A percentile compares a stretch with the other conserved stretches of the same genome.
Evolutionary conservation across 2,888 invertebrate genomes (phyloP).

Genomic region (Agrochola circellaris): DNA sequence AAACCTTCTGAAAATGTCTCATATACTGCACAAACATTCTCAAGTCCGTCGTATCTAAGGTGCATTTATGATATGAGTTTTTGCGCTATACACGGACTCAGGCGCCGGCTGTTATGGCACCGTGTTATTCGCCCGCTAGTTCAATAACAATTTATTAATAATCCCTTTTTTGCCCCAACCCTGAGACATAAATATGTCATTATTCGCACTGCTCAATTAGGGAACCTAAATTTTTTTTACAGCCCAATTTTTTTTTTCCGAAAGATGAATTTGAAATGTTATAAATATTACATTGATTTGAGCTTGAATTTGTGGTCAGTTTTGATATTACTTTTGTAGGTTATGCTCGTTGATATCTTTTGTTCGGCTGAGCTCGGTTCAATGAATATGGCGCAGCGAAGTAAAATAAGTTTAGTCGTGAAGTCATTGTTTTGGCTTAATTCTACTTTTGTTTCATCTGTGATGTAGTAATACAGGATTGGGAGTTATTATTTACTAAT

Average conservation of each 20-base stretch:
- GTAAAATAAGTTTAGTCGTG: neutral
- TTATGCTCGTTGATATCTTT: slow-evolving; percentile 51
- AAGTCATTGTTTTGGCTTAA: neutral
- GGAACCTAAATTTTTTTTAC: slow-evolving; percentile 47
- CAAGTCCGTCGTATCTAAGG: slow-evolving; percentile 73
- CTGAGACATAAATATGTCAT: slow-evolving; percentile 86
- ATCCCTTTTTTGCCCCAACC: slow-evolving; percentile 72
- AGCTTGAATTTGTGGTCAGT: slow-evolving; percentile 49
- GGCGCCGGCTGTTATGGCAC: slow-evolving; percentile 85
- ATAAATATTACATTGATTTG: slow-evolving; percentile 67
- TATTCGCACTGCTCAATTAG: slow-evolving; percentile 88
- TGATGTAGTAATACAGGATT: neutral
- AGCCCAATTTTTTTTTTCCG: slow-evolving; percentile 34
- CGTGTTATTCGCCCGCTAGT: slow-evolving; percentile 77
- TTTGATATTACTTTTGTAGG: slow-evolving; percentile 45
- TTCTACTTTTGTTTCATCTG: neutral
- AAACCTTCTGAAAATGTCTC: slow-evolving; percentile 57
- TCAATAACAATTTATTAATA: slow-evolving; percentile 86
- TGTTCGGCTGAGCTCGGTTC: slow-evolving; percentile 20
- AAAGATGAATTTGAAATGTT: slow-evolving; percentile 66
- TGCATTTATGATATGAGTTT: slow-evolving; percentile 82
- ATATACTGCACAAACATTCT: slow-evolving; percentile 77
- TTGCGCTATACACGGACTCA: slow-evolving; percentile 81
- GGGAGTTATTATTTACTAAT: neutral
- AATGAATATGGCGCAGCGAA: neutral